Conservation (phyloP, 2,797 vertebrate genomes). For the Sandelia bainsii region DNA sequence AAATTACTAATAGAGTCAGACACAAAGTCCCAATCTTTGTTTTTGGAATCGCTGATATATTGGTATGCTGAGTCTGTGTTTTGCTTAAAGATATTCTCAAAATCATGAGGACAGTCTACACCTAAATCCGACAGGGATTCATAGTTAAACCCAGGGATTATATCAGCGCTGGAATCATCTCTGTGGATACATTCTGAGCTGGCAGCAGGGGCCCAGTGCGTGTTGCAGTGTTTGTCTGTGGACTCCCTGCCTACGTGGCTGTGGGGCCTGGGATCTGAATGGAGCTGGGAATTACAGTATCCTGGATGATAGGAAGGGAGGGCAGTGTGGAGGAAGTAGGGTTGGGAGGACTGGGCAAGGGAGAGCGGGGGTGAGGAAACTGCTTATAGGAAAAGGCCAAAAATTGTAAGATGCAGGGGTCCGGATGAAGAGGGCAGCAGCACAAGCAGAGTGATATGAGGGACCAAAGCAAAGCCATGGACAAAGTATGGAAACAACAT, state of each 20-base stretch:
- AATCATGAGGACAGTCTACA: constrained; percentile 45
- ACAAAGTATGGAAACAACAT: constrained; percentile 61
- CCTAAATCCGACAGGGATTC: constrained; percentile 48
- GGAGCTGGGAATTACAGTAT: constrained; percentile 64
- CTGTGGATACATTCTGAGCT: constrained; percentile 34
- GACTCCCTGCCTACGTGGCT: constrained; percentile 60
- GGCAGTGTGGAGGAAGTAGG: constrained; percentile 84
- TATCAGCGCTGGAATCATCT: constrained; percentile 47
- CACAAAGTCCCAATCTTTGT: constrained; percentile 27
- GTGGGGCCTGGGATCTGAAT: constrained; percentile 61
- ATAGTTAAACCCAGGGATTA: constrained; percentile 29
- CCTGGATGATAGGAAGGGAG: constrained; percentile 68
- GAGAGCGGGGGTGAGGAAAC: constrained; percentile 84
- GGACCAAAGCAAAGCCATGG: constrained; percentile 58
- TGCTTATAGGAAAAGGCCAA: constrained; percentile 56
- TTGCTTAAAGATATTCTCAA: constrained; percentile 38
- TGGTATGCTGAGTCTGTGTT: constrained; percentile 40
- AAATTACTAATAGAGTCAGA: constrained; percentile 68
- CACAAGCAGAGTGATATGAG: constrained; percentile 40
- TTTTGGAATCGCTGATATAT: constrained; percentile 26
- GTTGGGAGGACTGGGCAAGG: constrained; percentile 76
- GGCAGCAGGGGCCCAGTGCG: constrained; percentile 34
- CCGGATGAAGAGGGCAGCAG: constrained; percentile 21
- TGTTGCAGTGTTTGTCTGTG: constrained; percentile 29
- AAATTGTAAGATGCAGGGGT: constrained; percentile 33